Evolutionary conservation across 2,888 invertebrate genomes (phyloP).

Genomic region (Lampropteryx suffumata): DNA sequence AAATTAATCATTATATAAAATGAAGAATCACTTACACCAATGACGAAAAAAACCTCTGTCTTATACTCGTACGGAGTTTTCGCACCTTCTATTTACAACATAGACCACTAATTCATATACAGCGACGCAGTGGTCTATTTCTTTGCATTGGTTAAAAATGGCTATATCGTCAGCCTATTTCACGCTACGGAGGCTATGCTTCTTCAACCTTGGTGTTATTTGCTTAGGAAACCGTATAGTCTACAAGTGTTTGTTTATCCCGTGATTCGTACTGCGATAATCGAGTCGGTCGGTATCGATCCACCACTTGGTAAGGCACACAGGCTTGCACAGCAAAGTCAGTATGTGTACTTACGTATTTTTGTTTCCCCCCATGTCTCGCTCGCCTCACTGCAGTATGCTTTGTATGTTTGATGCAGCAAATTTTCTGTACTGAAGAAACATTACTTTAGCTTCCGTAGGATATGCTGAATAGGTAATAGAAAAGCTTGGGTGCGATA

Average conservation of each 20-base stretch:
- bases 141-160: neutral
- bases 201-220: constrained; percentile 20
- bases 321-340: neutral
- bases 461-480: no score
- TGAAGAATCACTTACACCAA: no score
- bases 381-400: constrained; percentile 16
- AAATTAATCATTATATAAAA: no score
- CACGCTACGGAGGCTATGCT: constrained; percentile 8
- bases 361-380: constrained; percentile 4
- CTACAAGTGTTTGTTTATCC: constrained; percentile 30
- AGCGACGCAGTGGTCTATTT: neutral
- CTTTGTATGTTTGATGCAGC: constrained; percentile 9
- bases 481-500: no score
- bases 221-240: constrained; percentile 25
- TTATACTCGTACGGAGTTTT: no score
- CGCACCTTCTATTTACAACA: no score
- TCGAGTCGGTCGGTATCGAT: constrained; percentile 28
- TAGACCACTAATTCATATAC: no score
- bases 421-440: neutral
- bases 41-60: no score
- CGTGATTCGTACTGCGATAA: constrained; percentile 23
- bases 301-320: constrained; percentile 11
- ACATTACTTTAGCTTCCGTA: no score
- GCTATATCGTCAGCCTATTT: constrained; percentile 11
- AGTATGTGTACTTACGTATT: neutral